These are phyloP conservation scores for Galerucella nymphaeae DNA, from an alignment of 2,888 invertebrate species.

Conservation along the genomic window DNA sequence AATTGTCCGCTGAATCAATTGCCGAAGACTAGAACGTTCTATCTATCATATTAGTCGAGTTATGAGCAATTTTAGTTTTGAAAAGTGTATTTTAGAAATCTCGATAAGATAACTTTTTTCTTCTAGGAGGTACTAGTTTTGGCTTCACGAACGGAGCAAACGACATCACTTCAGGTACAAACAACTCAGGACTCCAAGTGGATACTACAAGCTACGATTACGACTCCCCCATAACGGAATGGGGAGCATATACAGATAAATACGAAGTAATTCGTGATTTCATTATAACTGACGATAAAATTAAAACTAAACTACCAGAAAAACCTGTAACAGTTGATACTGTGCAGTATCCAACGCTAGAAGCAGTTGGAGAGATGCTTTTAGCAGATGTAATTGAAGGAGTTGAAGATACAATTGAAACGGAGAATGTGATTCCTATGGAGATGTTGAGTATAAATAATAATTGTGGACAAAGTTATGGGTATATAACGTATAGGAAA, in stretches of 20 bases:
- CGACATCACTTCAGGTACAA: conserved; percentile 41
- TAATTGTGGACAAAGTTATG: conserved; percentile 68
- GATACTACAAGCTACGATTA: conserved; percentile 69
- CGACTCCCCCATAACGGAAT: conserved; percentile 88
- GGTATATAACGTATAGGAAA: conserved; percentile 68
- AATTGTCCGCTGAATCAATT: too few relatives aligned
- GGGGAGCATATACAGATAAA: conserved; percentile 88
- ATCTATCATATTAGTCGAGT: too few relatives aligned
- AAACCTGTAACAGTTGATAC: conserved; percentile 56
- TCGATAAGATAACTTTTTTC: too few relatives aligned
- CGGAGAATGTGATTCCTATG: conserved; percentile 51
- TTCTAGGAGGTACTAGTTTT: conserved; percentile 91
- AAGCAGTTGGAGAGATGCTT: conserved; percentile 15
- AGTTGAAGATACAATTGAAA: neutral
- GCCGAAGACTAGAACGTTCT: too few relatives aligned
- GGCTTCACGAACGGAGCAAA: conserved; percentile 70
- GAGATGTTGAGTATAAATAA: conserved; percentile 59
- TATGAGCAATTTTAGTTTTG: too few relatives aligned
- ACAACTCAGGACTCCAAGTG: conserved; percentile 54
- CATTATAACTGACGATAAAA: conserved; percentile 55
- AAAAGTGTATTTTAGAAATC: too few relatives aligned
- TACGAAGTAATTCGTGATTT: conserved; percentile 70
- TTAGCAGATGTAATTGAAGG: conserved; percentile 19
- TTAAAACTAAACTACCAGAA: conserved; percentile 56
- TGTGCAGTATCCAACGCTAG: conserved; percentile 57